These are phyloP conservation scores for Diadema setosum DNA, from an alignment of 35 echinoderm and acorn worm genomes.

Conservation along the genomic window DNA sequence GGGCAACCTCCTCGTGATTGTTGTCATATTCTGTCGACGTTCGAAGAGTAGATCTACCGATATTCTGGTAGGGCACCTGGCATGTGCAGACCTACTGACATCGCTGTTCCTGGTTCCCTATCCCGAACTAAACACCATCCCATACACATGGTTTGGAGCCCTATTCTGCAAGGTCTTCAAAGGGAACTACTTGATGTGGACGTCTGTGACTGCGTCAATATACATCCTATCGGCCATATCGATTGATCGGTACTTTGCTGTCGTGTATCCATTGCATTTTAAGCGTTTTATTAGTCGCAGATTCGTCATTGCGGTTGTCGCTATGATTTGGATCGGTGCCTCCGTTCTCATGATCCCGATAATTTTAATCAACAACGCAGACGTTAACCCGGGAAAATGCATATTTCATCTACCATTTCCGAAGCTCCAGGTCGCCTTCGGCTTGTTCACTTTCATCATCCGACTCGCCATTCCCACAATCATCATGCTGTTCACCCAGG, in stretches of 20 bases:
- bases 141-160: neutral
- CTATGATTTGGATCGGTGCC: neutral
- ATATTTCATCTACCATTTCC: neutral
- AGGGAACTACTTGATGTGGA: neutral
- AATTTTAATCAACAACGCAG: neutral
- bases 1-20: constrained; percentile 9
- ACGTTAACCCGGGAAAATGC: neutral
- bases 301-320: neutral
- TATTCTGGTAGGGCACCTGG: neutral
- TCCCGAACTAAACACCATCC: neutral
- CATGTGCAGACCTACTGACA: constrained; percentile 14
- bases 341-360: neutral
- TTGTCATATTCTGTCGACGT: neutral
- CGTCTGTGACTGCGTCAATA: neutral
- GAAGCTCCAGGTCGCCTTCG: neutral
- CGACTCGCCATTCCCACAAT: neutral
- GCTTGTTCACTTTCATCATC: neutral
- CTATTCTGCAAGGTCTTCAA: constrained; percentile 1
- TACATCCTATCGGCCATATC: constrained; percentile 17
- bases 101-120: neutral
- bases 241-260: constrained; percentile 24
- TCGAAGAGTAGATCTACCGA: neutral
- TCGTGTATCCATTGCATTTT: neutral
- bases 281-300: neutral
- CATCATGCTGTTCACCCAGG: constrained; percentile 5